Percentiles rank a stretch among this genome's conserved stretches.
Conservation (phyloP, 2,113 vertebrate species). For the Tychaedon coryphoeus region DNA sequence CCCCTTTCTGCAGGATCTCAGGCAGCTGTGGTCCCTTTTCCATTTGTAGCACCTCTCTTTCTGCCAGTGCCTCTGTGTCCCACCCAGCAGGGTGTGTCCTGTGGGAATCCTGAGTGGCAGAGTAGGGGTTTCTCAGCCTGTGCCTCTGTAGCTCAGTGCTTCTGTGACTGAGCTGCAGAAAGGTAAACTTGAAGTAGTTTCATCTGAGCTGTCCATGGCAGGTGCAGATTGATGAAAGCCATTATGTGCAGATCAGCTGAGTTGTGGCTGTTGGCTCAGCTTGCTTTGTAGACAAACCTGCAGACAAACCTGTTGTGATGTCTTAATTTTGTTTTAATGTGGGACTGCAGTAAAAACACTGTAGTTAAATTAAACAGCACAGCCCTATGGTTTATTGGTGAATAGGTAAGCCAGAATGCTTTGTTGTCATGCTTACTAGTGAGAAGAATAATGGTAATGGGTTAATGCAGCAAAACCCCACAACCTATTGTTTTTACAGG, state of each 20-base stretch:
- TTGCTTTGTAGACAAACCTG: neutral
- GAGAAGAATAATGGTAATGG: neutral
- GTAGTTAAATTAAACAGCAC: neutral
- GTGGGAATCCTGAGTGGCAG: neutral
- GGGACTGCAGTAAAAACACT: neutral
- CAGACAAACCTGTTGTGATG: neutral
- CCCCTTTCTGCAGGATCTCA: neutral
- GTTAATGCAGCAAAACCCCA: neutral
- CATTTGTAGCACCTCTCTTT: neutral
- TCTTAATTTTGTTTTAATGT: neutral
- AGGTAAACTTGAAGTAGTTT: neutral
- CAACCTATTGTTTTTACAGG: conserved; percentile 66
- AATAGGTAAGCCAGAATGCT: neutral
- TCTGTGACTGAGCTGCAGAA: neutral
- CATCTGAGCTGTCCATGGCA: neutral
- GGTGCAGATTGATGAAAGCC: neutral
- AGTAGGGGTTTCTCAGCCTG: neutral
- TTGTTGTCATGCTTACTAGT: neutral
- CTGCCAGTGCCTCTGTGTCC: neutral
- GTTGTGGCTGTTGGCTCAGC: neutral
- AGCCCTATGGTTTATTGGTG: neutral
- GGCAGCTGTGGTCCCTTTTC: neutral
- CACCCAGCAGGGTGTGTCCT: neutral
- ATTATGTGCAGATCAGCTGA: neutral
- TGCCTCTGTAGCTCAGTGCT: neutral